A percentile compares a stretch with the other conserved stretches of the same genome.
Evolutionary conservation across 2,797 vertebrate genomes (phyloP).

Genomic region (Halcyon badia): DNA sequence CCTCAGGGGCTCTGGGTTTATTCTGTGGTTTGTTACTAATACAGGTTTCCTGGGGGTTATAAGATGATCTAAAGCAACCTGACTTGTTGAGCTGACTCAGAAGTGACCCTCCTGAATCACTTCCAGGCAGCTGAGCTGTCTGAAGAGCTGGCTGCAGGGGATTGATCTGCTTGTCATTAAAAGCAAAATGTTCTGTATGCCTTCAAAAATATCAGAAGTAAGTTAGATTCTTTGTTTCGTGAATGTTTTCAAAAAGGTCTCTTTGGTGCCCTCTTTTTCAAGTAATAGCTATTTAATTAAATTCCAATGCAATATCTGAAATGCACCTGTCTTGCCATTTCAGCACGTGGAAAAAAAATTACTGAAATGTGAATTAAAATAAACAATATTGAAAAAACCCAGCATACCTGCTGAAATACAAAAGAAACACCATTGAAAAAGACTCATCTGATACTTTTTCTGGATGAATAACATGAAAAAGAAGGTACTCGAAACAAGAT

Average conservation of each 20-base stretch:
- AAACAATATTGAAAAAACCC: not conserved
- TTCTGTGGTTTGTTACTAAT: not conserved
- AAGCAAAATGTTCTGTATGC: not conserved
- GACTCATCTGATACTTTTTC: not conserved
- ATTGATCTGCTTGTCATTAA: not conserved
- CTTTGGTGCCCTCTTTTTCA: not conserved
- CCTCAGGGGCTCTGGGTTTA: not conserved
- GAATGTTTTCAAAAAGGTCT: not conserved
- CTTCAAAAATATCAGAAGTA: not conserved
- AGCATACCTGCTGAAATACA: too few species aligned
- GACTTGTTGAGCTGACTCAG: slow-evolving; percentile 25
- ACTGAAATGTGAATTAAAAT: not conserved
- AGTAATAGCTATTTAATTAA: not conserved
- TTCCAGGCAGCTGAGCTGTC: not conserved
- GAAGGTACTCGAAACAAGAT: not conserved
- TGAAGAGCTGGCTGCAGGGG: not conserved
- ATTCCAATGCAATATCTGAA: not conserved
- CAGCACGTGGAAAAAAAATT: not conserved
- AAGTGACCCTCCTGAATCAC: not conserved
- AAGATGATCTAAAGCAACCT: not conserved
- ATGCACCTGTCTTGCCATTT: not conserved
- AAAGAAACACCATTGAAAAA: not conserved
- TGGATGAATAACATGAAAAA: not conserved
- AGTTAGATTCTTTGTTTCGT: not conserved
- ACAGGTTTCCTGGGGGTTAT: not conserved